Evolutionary conservation across 2,113 vertebrate genomes (phyloP), one percentile per base, ranked within the genome.

Genomic region (Lamprologus ornatipinnis): DNA sequence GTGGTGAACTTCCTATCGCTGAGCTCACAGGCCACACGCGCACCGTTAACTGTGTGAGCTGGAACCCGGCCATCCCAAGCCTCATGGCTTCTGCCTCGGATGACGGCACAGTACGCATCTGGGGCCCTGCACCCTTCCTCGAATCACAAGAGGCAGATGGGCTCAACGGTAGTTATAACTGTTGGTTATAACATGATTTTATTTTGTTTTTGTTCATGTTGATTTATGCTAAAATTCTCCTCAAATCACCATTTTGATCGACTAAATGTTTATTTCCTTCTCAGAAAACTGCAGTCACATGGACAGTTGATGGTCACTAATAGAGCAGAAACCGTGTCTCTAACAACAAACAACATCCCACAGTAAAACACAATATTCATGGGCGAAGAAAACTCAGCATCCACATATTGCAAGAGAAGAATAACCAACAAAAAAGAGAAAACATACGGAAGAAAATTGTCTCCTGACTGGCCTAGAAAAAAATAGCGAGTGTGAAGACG

Each of bases 1-100:
- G 98, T 35, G 98, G 98, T 0, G 99, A 99, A 94, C 97, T 99
- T 93, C 98, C 99, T 7, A 99, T 99, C 45, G 98, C 98, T 2
- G 99, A 99, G 96, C 97, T 99, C 93, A 99, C 98, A 2, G 99
- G 99, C 91, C 98, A 99, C 96, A 99, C 98, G 0, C 98, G 99
- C 88, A 99, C 98, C 21, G 98, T 99, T 51, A 99, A 99, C 93
- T 99, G 98, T 85, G 98, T 99, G 91, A 99, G 98, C 97, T 99
- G 98, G 99, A 99, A 99, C 97, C 98, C 98, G 2, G 97, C 97
- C 94, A 95, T 99, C 88, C 98, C 98, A 9, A 97, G 98, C 89
- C 98, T 99, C 96, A 98, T 99, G 98, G 99, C 98, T 94, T 99
- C 98, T 65, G 99, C 98, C 90, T 99, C 99, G 2, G 99, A 99